A percentile compares a stretch with the other conserved stretches of the same genome.
Conservation (phyloP, 2,888 invertebrate species). For the Stomorhina lunata region DNA sequence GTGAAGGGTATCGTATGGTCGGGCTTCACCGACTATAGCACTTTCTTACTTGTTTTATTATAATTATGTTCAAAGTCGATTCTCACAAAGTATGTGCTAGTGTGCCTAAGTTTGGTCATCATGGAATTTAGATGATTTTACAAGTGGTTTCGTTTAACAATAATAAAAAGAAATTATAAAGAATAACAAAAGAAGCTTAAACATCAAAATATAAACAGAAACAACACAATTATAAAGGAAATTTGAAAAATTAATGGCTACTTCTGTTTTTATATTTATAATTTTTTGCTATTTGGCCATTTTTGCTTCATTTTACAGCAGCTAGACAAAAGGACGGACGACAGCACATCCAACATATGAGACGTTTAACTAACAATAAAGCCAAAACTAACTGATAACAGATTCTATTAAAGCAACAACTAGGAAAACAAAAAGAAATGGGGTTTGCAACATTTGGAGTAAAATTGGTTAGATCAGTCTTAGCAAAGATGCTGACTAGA, state of each 20-base stretch:
- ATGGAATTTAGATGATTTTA: background rate
- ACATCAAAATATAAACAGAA: constrained; percentile 18
- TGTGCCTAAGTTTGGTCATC: background rate
- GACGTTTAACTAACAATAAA: constrained; percentile 14
- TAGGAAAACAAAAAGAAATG: constrained; percentile 41
- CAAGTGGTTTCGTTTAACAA: constrained; percentile 25
- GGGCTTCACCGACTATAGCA: too few species aligned
- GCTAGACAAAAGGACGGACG: background rate
- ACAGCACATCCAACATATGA: background rate
- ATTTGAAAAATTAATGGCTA: constrained; percentile 49
- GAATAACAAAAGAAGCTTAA: background rate
- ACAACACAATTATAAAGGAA: constrained; percentile 37
- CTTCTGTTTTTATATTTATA: constrained; percentile 13
- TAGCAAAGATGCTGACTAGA: constrained; percentile 62
- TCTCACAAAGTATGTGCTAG: too few species aligned
- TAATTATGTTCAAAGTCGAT: too few species aligned
- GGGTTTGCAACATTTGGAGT: constrained; percentile 52
- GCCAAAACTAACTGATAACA: constrained; percentile 52
- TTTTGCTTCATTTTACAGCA: constrained; percentile 19
- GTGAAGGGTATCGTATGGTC: too few species aligned
- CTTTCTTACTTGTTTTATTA: too few species aligned
- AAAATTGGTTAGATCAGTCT: constrained; percentile 53
- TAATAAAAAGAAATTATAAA: constrained; percentile 22
- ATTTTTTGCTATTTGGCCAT: constrained; percentile 35
- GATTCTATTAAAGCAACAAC: constrained; percentile 38